phyloP scores from a whole-genome alignment of 2,113 vertebrate species.

The Phylloscopus trochiloides region DNA sequence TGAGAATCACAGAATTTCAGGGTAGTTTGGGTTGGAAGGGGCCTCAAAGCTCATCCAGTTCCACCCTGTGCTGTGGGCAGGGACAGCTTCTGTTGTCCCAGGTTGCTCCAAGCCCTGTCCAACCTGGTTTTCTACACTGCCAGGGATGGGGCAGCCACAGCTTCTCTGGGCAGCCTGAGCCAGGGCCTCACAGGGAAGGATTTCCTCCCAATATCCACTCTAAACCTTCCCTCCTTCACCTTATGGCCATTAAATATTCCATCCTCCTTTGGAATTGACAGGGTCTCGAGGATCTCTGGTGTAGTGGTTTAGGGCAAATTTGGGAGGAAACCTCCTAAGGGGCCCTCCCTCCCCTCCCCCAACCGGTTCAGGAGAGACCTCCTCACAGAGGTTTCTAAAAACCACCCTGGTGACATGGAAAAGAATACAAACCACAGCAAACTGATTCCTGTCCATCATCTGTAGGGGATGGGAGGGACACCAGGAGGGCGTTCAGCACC shows the following conservation, averaged over 20 bases:
- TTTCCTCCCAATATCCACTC: not conserved
- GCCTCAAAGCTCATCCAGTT: not conserved
- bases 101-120: rapidly evolving
- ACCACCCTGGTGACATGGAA: not conserved
- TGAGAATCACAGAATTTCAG: not conserved
- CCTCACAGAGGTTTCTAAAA: not conserved
- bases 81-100: not conserved
- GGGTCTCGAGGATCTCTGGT: not conserved
- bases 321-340: too few relatives aligned
- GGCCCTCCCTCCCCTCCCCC: too few relatives aligned
- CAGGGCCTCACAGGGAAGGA: not conserved
- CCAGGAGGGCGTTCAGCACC: not conserved
- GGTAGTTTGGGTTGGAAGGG: not conserved
- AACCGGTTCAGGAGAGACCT: too few relatives aligned
- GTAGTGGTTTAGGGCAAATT: too few relatives aligned
- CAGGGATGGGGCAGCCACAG: not conserved
- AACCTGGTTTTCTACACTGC: not conserved
- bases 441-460: not conserved
- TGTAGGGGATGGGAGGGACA: rapidly evolving
- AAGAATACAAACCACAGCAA: not conserved
- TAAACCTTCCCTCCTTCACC: not conserved
- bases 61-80: not conserved
- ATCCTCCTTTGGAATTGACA: not conserved
- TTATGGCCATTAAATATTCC: not conserved
- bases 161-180: not conserved